A percentile compares a stretch with the other conserved stretches of the same genome.
Evolutionary conservation across 2,888 invertebrate genomes (phyloP).

Genomic region (Argyra leucocephala): DNA sequence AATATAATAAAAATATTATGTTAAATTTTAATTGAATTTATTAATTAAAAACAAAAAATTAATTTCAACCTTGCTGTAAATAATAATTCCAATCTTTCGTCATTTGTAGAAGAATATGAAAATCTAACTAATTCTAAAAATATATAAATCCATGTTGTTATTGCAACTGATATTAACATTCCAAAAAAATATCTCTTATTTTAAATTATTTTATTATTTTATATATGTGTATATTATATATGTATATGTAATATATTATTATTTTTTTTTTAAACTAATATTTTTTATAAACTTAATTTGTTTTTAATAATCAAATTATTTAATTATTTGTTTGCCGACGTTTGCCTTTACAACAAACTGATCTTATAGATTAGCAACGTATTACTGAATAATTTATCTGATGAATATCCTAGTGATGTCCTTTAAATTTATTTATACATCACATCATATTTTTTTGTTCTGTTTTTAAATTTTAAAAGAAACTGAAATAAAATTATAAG

Average conservation of each 20-base stretch:
- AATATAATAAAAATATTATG: too few species aligned
- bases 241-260: not conserved
- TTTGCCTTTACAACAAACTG: not conserved
- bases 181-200: not conserved
- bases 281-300: too few species aligned
- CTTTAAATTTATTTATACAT: not conserved
- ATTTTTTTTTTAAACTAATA: too few species aligned
- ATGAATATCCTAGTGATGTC: not conserved
- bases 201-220: not conserved
- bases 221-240: not conserved
- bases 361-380: not conserved
- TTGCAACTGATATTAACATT: not conserved
- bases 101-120: slow-evolving; percentile 19
- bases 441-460: too few species aligned
- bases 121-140: not conserved
- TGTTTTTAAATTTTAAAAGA: too few species aligned
- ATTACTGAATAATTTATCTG: not conserved
- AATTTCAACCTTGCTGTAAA: slow-evolving; percentile 43
- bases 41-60: too few species aligned
- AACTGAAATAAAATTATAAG: not conserved
- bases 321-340: not conserved
- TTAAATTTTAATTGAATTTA: too few species aligned
- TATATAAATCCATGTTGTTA: not conserved
- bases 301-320: too few species aligned
- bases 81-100: slow-evolving; percentile 44